Percentiles rank a stretch among this genome's conserved stretches.
Evolutionary conservation across 2,888 invertebrate genomes (phyloP).

Genomic region (Drosophila nigritarsus): DNA sequence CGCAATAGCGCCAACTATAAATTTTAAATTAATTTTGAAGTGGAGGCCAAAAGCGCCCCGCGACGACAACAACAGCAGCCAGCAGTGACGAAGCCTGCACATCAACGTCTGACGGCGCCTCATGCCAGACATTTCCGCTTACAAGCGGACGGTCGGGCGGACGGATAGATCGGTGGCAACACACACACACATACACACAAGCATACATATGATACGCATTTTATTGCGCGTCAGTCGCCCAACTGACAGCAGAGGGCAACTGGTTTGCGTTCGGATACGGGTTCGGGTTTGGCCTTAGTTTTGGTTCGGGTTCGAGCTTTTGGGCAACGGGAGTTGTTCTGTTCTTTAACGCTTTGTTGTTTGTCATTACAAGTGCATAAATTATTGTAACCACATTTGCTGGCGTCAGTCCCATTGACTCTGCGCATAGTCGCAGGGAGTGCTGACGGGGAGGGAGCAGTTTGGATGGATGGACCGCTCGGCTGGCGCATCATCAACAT

Average conservation of each 20-base stretch:
- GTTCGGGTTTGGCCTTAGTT: background rate
- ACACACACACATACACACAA: slow-evolving; percentile 30
- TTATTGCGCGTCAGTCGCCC: slow-evolving; percentile 73
- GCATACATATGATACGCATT: slow-evolving; percentile 74
- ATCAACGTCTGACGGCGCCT: slow-evolving; percentile 47
- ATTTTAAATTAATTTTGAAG: slow-evolving; percentile 80
- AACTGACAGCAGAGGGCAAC: slow-evolving; percentile 54
- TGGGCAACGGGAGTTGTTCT: slow-evolving; percentile 10
- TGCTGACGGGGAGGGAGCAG: background rate
- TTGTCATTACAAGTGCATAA: slow-evolving; percentile 82
- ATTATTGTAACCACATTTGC: slow-evolving; percentile 82
- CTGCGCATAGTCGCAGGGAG: background rate
- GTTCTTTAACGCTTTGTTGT: slow-evolving; percentile 80
- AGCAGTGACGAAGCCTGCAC: slow-evolving; percentile 56
- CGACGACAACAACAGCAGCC: slow-evolving; percentile 17
- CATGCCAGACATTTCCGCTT: slow-evolving; percentile 48
- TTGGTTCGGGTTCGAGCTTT: slow-evolving; percentile 15
- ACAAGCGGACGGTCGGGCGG: slow-evolving; percentile 4
- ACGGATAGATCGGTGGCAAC: background rate
- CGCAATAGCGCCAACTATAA: slow-evolving; percentile 80
- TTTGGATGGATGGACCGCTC: slow-evolving; percentile 8
- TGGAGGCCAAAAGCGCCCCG: slow-evolving; percentile 48
- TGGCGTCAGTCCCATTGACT: slow-evolving; percentile 66
- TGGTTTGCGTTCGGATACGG: slow-evolving; percentile 12
- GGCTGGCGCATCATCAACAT: slow-evolving; percentile 51